Evolutionary conservation across 2,113 vertebrate species (phyloP).

Genomic region (Microtus richardsoni): DNA sequence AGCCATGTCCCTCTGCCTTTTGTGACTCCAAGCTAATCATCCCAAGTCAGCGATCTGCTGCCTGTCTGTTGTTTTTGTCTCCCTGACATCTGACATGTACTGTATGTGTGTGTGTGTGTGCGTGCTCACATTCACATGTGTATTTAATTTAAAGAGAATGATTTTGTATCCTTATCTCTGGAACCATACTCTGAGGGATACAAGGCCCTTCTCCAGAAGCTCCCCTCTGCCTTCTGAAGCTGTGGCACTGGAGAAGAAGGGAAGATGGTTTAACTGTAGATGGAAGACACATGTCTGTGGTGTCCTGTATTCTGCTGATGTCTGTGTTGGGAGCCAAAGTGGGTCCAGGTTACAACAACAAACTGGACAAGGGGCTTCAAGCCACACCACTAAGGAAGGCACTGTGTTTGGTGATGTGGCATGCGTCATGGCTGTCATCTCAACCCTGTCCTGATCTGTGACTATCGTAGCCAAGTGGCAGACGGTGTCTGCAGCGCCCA

Average conservation of each 20-base stretch:
- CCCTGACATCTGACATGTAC: background rate
- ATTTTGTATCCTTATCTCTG: background rate
- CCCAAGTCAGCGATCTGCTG: background rate
- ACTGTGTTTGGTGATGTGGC: background rate
- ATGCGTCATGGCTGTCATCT: accelerated
- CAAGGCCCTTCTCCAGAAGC: background rate
- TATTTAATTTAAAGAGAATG: background rate
- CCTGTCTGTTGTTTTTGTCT: background rate
- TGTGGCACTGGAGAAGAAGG: accelerated
- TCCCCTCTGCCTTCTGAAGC: background rate
- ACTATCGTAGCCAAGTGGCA: background rate
- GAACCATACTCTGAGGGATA: background rate
- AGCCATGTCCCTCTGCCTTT: background rate
- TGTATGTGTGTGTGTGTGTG: background rate
- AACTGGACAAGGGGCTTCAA: accelerated
- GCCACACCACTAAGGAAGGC: accelerated
- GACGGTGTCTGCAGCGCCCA: background rate
- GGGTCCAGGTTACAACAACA: background rate
- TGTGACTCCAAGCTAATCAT: background rate
- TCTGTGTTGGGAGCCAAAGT: background rate
- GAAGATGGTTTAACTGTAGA: accelerated
- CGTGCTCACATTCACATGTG: background rate
- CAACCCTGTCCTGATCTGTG: accelerated
- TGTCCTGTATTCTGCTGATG: background rate
- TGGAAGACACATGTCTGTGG: accelerated